Evolutionary conservation across 2,113 vertebrate species (phyloP), one percentile per base, ranked within the genome.

Genomic region (Seriola rivoliana): DNA sequence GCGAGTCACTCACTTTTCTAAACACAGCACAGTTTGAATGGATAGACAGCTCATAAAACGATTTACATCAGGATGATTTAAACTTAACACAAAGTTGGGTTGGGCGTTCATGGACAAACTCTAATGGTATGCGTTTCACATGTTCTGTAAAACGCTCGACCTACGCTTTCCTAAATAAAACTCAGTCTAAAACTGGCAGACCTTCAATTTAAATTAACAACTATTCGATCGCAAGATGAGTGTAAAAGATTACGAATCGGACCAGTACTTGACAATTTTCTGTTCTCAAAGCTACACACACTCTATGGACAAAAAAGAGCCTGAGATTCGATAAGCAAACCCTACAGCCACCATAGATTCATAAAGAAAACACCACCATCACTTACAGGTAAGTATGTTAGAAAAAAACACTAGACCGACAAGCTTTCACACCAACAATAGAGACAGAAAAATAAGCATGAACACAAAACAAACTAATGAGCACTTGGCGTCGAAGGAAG

Each of bases 401-500:
- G 23, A 64, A 42, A 42, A 79, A 66, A 68, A 11, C 11, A 50
- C 16, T 10, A 54, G 16, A 66, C 65, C 42, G 29, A 46, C 25
- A 4, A 69, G 63, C 29, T 59, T 66, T 78, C 29, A 81, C 55
- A 68, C 54, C 50, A 82, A 21, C 60, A 75, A 54, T 25, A 10
- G 50, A 60, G 54, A 64, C 3, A 19, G 34, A 58, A 62, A 40
- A 60, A 58, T n/a, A 14, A 34, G 12, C 46, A 69, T 6, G 11
- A 36, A 75, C 48, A 60, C 9, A 48, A 71, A 46, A 1, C 10
- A 46, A 48, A 62, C 29, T 65, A 89, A 83, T 70, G 63, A 60
- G 67, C 48, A 66, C 52, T n/a, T 38, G 29, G 21, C n/a, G 40
- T 44, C 34, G 63, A 67, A 17, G 1, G 10, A 71, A 21, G 52